Evolutionary conservation across 2,113 vertebrate species (phyloP), one percentile per base, ranked within the genome.

Genomic region (Guaruba guarouba): DNA sequence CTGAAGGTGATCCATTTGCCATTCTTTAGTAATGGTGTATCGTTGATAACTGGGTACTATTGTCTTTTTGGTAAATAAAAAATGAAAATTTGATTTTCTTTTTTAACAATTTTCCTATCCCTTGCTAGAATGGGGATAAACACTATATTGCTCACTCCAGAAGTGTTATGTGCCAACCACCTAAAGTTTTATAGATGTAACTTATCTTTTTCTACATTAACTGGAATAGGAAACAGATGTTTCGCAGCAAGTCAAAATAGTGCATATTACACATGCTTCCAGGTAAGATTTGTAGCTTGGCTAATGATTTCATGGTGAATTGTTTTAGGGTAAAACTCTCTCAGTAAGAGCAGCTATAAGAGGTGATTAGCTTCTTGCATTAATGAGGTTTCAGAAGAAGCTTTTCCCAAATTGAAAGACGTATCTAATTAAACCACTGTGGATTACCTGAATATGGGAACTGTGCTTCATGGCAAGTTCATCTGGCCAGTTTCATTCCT

Each of bases 311-410:
- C 18, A 31, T 44, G 35, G 68, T 80, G 64, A 94, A 88, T 61
- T 95, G 57, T 86, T 95, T 92, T 57, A 95, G 91, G 70, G 54
- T 84, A 94, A 86, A 94, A 76, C 35, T 95, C 49, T 69, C 81
- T 46, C 3, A 2, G 16, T 67, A 66, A 91, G 37, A 54, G 41
- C 23, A 75, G 57, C 67, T 90, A 39, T 62, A 83, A 86, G 70
- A 86, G 66, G 82, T 91, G 87, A 92, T 94, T 96, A 83, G 35
- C 86, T 95, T 92, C 81, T 61, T 83, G 78, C 31, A 77, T 92
- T 82, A 82, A 88, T 94, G 93, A 91, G 82, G 81, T 71, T 85
- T 96, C 88, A 63, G 68, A 79, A 70, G 91, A 96, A 95, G 62
- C 64, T 91, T 86, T 94, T 88, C 46, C 27, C 63, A 92, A 33